These are phyloP conservation scores for Rousettus leschenaultii DNA, from an alignment of 2,113 vertebrate genomes.

Conservation along the genomic window DNA sequence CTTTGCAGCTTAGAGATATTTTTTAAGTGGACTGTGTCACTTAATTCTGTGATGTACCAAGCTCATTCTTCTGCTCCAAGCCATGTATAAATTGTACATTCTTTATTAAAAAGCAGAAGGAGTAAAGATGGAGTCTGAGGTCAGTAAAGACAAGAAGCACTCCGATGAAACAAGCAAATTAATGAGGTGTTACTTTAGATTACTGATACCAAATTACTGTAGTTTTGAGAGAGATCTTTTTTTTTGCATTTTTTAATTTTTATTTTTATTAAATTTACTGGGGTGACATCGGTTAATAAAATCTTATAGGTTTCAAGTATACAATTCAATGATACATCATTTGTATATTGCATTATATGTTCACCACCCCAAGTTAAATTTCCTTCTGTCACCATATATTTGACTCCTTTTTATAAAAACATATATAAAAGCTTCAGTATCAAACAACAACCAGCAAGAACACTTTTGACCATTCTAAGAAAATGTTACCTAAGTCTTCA, in stretches of 20 bases:
- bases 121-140: background rate
- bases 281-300: no score
- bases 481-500: background rate
- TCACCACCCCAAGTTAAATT: no score
- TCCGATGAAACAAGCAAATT: background rate
- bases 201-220: background rate
- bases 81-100: background rate
- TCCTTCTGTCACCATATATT: no score
- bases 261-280: no score
- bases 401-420: background rate
- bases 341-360: no score
- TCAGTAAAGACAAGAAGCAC: background rate
- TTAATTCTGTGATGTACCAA: slow-evolving; percentile 14
- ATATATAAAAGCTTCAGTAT: background rate
- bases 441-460: background rate
- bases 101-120: background rate
- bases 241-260: no score
- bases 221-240: background rate
- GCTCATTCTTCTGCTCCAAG: background rate
- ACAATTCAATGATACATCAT: no score
- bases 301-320: no score
- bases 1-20: slow-evolving; percentile 10
- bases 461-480: background rate
- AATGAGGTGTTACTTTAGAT: background rate
- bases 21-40: slow-evolving; percentile 3